Evolutionary conservation across 2,888 invertebrate genomes (phyloP), one percentile per base, ranked within the genome.

Genomic region (Cephus sareptanus): DNA sequence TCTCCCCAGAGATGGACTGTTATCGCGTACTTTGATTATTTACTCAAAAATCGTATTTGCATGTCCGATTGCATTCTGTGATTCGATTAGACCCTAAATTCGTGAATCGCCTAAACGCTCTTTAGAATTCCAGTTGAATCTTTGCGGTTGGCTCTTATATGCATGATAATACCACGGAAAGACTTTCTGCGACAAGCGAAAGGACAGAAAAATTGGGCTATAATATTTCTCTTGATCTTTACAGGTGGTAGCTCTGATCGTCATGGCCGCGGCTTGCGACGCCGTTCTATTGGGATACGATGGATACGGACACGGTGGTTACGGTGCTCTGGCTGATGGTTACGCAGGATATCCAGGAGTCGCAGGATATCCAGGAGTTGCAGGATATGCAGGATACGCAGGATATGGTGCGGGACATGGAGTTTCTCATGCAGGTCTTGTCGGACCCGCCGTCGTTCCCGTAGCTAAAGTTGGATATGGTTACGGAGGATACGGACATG

Each of bases 251-350:
- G 79, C 82, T 77, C 69, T 88, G 56, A 73, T 85, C 73, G 75
- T 79, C 76, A 78, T 83, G 75, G 79, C 83, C 68, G 84, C 82
- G 77, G 80, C 79, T 33, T 77, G 82, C 74, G 82, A 85, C 74
- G 87, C 85, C 30, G 82, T 86, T 12, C 82, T 85, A 70, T 77
- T 86, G 69, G 84, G 83, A 71, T 85, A 87, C 80, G 84, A 84
- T n/a, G 75, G 74, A 74, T 78, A 81, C 73, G 80, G n/a, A 4
- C 15, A 71, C 73, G 82, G 76, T 78, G 79, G 79, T 56, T 77
- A 81, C 34, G 82, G 76, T 12, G 56, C 56, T 56, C 56, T 56
- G 23, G 56, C 56, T 23, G 71, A 71, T n/a, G 69, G 69, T 69
- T 76, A 69, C 23, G 56, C 30, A 76, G 77, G 56, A 56, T 23